These are phyloP conservation scores for Bambusicola thoracicus DNA, from an alignment of 2,113 vertebrate genomes.

Conservation along the genomic window DNA sequence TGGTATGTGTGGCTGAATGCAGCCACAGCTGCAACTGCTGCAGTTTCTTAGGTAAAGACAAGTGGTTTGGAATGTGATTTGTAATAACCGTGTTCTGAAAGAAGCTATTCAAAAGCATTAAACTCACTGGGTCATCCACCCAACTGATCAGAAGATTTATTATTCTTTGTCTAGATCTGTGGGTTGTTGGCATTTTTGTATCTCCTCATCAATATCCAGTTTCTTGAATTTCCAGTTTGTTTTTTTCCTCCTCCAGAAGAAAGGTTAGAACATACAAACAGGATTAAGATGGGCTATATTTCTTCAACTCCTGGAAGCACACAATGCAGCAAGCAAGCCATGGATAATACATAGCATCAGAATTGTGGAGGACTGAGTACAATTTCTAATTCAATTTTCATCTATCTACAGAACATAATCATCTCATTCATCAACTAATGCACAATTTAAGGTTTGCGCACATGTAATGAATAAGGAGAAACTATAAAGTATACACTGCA, in stretches of 20 bases:
- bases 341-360: not conserved
- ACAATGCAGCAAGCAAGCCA: fast-evolving
- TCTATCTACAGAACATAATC: not conserved
- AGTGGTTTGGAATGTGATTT: not conserved
- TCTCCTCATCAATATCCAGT: not conserved
- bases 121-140: not conserved
- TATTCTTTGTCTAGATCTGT: not conserved
- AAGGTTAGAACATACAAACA: not conserved
- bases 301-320: not conserved
- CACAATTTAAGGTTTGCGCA: constrained; percentile 2
- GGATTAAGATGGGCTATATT: not conserved
- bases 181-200: not conserved
- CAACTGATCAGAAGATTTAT: not conserved
- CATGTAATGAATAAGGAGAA: not conserved
- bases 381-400: not conserved
- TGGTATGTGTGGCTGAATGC: not conserved
- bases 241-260: not conserved
- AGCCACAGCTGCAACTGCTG: not conserved
- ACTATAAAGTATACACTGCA: not conserved
- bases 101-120: not conserved
- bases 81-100: not conserved
- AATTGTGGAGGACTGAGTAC: not conserved
- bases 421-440: not conserved
- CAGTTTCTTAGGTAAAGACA: not conserved
- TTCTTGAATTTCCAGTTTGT: not conserved